These are phyloP conservation scores for Alexandromys fortis DNA, from an alignment of 2,113 vertebrate species.

Conservation along the genomic window DNA sequence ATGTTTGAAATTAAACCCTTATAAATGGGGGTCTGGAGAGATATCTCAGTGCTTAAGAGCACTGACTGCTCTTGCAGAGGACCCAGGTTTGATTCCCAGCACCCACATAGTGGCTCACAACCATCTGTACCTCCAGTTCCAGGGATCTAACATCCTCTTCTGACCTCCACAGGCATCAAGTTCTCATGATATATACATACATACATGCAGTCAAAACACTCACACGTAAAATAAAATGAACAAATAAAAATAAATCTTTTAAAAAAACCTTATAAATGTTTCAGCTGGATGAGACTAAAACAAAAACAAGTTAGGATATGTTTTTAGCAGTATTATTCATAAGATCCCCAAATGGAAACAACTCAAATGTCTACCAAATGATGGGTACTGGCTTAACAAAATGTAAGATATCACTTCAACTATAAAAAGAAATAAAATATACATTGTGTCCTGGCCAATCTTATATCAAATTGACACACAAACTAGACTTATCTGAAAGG, in stretches of 20 bases:
- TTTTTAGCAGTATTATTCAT: background rate
- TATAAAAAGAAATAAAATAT: background rate
- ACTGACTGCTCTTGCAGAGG: background rate
- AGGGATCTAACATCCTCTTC: background rate
- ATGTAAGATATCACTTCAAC: background rate
- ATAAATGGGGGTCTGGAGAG: background rate
- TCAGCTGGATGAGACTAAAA: background rate
- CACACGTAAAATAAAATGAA: background rate
- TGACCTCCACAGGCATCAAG: background rate
- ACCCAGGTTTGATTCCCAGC: background rate
- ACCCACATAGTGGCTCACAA: background rate
- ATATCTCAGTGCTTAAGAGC: background rate
- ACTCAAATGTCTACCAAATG: background rate
- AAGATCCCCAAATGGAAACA: background rate
- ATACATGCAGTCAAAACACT: background rate
- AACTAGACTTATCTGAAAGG: background rate
- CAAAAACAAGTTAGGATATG: background rate
- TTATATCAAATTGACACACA: background rate
- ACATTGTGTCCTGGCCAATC: background rate
- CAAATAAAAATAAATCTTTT: background rate
- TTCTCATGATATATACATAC: background rate
- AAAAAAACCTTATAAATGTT: background rate
- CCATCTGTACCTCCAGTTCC: background rate
- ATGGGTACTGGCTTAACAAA: background rate
- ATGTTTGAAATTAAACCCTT: background rate